Conservation (phyloP, 2,888 invertebrate species). For the Metalampra italica region DNA sequence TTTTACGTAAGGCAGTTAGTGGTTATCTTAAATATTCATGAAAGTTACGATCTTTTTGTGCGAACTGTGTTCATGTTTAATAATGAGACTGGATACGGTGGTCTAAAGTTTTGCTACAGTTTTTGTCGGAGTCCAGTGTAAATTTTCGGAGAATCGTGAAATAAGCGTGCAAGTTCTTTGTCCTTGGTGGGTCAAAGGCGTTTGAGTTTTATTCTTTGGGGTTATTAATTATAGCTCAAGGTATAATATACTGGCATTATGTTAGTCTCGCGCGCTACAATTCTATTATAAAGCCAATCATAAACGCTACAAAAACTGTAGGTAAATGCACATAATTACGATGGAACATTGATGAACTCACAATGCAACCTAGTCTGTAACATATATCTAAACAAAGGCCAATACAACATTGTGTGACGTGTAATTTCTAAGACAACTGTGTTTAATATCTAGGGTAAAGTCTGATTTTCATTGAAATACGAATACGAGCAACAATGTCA, state of each 20-base stretch:
- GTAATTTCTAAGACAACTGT: too few relatives aligned
- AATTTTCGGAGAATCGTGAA: constrained; percentile 47
- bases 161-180: constrained; percentile 45
- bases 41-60: constrained; percentile 4
- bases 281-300: constrained; percentile 49
- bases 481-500: too few relatives aligned
- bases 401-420: too few relatives aligned
- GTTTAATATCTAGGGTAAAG: too few relatives aligned
- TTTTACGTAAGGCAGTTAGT: constrained; percentile 59
- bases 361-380: constrained; percentile 1
- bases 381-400: too few relatives aligned
- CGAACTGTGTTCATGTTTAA: constrained; percentile 17
- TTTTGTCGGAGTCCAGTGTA: constrained; percentile 28
- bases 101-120: constrained; percentile 26
- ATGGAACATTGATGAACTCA: constrained; percentile 19
- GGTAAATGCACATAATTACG: constrained; percentile 32
- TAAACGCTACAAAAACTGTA: constrained; percentile 44
- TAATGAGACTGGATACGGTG: constrained; percentile 8
- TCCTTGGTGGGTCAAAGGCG: constrained; percentile 49
- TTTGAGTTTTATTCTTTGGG: constrained; percentile 22
- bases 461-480: too few relatives aligned
- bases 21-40: constrained; percentile 50
- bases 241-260: constrained; percentile 60
- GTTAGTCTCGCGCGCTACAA: constrained; percentile 45
- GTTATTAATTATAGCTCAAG: constrained; percentile 55